A percentile compares a stretch with the other conserved stretches of the same genome.
Evolutionary conservation across 2,888 invertebrate genomes (phyloP).

Genomic region (Thalpophila matura): DNA sequence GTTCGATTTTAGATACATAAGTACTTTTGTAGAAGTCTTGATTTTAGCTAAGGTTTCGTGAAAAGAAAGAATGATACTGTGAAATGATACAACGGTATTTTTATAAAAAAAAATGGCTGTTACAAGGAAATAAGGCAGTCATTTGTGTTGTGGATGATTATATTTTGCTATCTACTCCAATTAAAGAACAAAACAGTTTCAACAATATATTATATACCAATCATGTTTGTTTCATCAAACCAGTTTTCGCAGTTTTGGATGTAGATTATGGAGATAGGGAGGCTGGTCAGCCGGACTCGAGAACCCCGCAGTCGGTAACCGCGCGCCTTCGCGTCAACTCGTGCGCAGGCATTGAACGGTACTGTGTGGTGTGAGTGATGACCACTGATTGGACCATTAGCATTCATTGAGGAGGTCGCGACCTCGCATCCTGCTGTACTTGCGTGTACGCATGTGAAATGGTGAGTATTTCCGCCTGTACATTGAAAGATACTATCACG

Average conservation of each 20-base stretch:
- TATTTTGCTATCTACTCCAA: too few species aligned
- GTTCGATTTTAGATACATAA: too few species aligned
- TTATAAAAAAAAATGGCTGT: not conserved
- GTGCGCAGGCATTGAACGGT: constrained; percentile 68
- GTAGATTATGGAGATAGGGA: constrained; percentile 28
- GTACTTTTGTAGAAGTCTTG: not conserved
- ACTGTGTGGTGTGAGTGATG: constrained; percentile 74
- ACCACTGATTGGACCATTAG: constrained; percentile 81
- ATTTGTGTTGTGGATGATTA: too few species aligned
- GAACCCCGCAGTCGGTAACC: constrained; percentile 75
- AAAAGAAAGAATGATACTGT: too few species aligned
- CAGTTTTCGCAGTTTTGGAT: constrained; percentile 13
- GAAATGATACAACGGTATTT: not conserved
- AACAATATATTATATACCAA: not conserved
- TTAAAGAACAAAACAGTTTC: not conserved
- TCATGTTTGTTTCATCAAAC: constrained; percentile 3
- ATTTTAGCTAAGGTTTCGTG: not conserved
- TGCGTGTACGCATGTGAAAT: constrained; percentile 71
- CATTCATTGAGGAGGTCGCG: constrained; percentile 73
- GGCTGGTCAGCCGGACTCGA: constrained; percentile 22
- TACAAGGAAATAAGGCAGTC: not conserved
- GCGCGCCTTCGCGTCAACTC: constrained; percentile 72
- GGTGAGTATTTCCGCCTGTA: constrained; percentile 72
- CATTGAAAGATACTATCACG: constrained; percentile 33
- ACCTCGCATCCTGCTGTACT: constrained; percentile 73